Conservation (phyloP, 2,797 vertebrate genomes). For the Podarcis lilfordi region DNA sequence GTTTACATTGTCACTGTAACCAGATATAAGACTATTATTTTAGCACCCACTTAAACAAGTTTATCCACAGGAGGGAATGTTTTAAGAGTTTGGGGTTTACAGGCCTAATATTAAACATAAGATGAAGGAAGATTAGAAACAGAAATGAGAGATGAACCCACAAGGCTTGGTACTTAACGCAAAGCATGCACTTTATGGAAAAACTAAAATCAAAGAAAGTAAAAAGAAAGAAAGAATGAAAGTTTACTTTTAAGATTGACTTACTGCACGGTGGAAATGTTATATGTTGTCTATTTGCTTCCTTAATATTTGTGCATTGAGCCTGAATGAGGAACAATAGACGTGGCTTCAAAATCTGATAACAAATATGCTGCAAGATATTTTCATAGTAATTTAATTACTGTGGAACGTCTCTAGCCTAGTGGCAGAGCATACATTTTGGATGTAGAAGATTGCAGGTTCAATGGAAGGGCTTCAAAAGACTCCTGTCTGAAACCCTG, state of each 20-base stretch:
- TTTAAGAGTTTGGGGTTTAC: constrained; percentile 9
- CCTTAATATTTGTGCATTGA: constrained; percentile 26
- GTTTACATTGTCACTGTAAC: constrained; percentile 24
- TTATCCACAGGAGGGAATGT: constrained; percentile 35
- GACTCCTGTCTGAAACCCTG: background rate
- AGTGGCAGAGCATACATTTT: background rate
- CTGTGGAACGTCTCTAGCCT: background rate
- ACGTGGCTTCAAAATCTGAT: background rate
- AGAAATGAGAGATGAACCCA: background rate
- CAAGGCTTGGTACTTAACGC: background rate
- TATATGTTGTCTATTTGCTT: constrained; percentile 6
- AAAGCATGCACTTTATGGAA: background rate
- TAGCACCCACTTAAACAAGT: constrained; percentile 13
- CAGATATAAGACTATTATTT: constrained; percentile 21
- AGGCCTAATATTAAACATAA: constrained; percentile 14
- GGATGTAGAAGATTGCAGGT: background rate
- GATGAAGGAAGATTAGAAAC: background rate
- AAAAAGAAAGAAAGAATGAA: background rate
- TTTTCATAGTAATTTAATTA: constrained; percentile 39
- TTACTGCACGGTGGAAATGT: constrained; percentile 20
- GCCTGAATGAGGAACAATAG: constrained; percentile 5
- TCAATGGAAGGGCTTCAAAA: background rate
- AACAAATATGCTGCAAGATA: background rate
- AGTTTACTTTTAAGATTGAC: background rate
- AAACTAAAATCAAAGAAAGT: background rate